Conservation (phyloP, 2,797 vertebrate species). For the Momotus momota region DNA sequence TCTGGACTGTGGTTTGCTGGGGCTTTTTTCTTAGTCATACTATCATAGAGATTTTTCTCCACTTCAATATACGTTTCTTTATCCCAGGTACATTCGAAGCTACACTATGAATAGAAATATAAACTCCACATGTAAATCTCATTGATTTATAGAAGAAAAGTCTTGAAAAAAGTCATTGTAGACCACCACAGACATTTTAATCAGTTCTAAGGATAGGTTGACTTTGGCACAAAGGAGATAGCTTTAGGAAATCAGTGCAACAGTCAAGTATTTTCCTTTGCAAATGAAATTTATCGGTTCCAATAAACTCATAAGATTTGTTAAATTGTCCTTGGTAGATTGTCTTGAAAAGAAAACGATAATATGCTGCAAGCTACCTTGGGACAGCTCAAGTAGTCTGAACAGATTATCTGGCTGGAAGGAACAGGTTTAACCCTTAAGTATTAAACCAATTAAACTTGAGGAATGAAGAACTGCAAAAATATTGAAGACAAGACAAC, state of each 20-base stretch:
- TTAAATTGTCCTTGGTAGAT: constrained; percentile 28
- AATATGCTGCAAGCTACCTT: background rate
- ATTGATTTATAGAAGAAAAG: background rate
- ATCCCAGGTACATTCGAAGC: constrained; percentile 19
- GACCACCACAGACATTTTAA: background rate
- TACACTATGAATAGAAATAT: background rate
- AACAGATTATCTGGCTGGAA: background rate
- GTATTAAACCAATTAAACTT: background rate
- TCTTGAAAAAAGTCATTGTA: background rate
- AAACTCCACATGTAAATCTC: background rate
- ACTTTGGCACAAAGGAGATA: background rate
- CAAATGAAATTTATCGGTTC: background rate
- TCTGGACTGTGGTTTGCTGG: background rate
- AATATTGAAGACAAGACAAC: background rate
- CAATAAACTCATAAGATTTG: background rate
- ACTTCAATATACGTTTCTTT: constrained; percentile 45
- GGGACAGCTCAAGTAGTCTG: background rate
- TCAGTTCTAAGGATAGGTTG: background rate
- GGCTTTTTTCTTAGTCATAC: background rate
- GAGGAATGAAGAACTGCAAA: background rate
- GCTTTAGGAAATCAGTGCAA: background rate
- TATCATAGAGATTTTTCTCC: constrained; percentile 22
- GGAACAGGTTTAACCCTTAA: background rate
- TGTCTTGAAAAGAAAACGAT: background rate
- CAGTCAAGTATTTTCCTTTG: background rate